Conservation (phyloP, 1,140 invertebrate genomes). For the Drosophila insularis region DNA sequence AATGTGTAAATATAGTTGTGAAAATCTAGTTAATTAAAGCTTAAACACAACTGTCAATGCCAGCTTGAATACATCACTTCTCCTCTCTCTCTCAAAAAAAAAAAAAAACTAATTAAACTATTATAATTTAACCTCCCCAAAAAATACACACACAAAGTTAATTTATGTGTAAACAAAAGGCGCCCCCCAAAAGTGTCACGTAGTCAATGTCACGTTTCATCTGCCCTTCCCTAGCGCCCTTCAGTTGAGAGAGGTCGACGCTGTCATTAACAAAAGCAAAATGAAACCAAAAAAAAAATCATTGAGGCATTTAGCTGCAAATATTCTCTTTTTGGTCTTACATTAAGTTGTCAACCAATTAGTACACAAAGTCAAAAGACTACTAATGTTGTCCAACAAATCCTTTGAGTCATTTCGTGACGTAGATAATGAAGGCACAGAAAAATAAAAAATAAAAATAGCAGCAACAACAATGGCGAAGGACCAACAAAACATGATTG, state of each 20-base stretch:
- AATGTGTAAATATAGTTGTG: constrained; percentile 21
- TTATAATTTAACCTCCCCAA: constrained; percentile 62
- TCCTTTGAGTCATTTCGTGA: constrained; percentile 77
- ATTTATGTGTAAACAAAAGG: constrained; percentile 64
- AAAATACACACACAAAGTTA: constrained; percentile 53
- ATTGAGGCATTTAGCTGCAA: constrained; percentile 73
- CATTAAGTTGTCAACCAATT: constrained; percentile 80
- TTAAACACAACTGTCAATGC: constrained; percentile 69
- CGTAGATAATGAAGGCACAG: constrained; percentile 10
- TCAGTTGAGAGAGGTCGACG: constrained; percentile 48
- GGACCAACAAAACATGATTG: constrained; percentile 35
- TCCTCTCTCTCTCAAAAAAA: constrained; percentile 26
- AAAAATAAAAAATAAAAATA: background rate
- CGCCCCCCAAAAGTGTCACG: constrained; percentile 51
- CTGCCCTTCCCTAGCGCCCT: background rate
- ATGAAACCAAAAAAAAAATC: constrained; percentile 17
- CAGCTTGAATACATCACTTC: constrained; percentile 29
- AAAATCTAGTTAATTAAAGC: constrained; percentile 64
- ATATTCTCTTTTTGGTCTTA: constrained; percentile 64
- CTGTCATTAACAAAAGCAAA: constrained; percentile 67
- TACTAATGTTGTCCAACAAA: constrained; percentile 58
- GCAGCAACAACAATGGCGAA: constrained; percentile 21
- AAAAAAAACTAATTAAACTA: constrained; percentile 77
- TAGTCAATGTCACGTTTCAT: constrained; percentile 64
- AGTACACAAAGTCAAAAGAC: constrained; percentile 40